phyloP scores from a whole-genome alignment of 2,888 invertebrate species.

The Cheilosia grossa region DNA sequence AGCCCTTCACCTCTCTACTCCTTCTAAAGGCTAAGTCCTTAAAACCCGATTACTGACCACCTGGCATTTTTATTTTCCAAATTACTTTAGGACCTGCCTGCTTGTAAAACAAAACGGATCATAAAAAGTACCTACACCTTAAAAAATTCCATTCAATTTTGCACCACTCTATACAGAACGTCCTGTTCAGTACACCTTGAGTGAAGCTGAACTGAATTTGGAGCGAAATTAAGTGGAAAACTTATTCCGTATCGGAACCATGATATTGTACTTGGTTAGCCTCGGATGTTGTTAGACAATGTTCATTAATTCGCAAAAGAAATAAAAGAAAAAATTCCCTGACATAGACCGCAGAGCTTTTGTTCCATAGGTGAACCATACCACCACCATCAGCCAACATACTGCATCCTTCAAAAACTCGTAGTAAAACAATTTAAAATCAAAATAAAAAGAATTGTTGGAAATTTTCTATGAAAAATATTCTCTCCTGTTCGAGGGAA shows the following conservation, averaged over 20 bases:
- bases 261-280: constrained; percentile 59
- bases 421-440: constrained; percentile 44
- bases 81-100: no score
- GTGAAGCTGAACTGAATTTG: constrained; percentile 59
- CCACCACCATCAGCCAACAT: constrained; percentile 28
- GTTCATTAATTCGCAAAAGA: constrained; percentile 62
- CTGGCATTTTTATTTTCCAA: no score
- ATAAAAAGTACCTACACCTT: no score
- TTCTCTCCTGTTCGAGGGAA: constrained; percentile 42
- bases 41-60: no score
- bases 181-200: constrained; percentile 31
- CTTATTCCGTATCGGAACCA: constrained; percentile 68
- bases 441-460: constrained; percentile 12
- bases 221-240: constrained; percentile 73
- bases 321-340: constrained; percentile 19
- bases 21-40: no score
- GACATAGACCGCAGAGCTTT: constrained; percentile 18
- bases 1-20: no score
- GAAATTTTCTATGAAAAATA: constrained; percentile 60
- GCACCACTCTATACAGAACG: background rate
- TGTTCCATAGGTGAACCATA: constrained; percentile 46
- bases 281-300: constrained; percentile 62
- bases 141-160: no score
- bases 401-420: constrained; percentile 58
- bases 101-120: no score